A percentile compares a stretch with the other conserved stretches of the same genome.
Evolutionary conservation across 2,797 vertebrate genomes (phyloP).

Genomic region (Odontamblyopus rebecca): DNA sequence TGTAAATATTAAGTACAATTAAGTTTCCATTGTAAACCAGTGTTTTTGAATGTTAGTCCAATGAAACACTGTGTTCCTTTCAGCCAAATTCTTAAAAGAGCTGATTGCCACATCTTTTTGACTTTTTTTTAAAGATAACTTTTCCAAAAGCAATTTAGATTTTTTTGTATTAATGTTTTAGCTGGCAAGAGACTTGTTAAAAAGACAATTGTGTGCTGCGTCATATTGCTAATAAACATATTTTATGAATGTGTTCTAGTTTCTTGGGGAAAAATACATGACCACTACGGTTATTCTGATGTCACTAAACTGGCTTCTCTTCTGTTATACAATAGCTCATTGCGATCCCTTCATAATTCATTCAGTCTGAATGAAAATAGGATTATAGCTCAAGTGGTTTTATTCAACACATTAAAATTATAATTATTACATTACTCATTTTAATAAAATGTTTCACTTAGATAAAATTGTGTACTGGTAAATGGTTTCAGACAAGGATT

Average conservation of each 20-base stretch:
- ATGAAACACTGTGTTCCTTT: background rate
- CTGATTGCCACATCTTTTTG: background rate
- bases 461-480: background rate
- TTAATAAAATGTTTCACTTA: background rate
- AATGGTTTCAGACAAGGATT: too few relatives aligned
- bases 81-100: background rate
- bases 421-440: background rate
- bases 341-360: too few relatives aligned
- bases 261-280: background rate
- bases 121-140: too few relatives aligned
- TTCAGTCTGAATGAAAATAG: too few relatives aligned
- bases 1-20: constrained; percentile 26
- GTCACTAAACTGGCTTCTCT: too few relatives aligned
- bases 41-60: background rate
- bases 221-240: background rate
- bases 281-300: too few relatives aligned
- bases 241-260: background rate
- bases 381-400: too few relatives aligned
- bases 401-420: background rate
- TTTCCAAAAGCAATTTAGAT: too few relatives aligned
- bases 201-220: background rate
- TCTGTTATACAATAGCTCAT: too few relatives aligned
- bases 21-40: background rate
- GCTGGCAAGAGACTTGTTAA: background rate
- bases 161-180: background rate